These are phyloP conservation scores for Aporrectodea caliginosa DNA, from an alignment of 1,140 invertebrate species.

Conservation along the genomic window DNA sequence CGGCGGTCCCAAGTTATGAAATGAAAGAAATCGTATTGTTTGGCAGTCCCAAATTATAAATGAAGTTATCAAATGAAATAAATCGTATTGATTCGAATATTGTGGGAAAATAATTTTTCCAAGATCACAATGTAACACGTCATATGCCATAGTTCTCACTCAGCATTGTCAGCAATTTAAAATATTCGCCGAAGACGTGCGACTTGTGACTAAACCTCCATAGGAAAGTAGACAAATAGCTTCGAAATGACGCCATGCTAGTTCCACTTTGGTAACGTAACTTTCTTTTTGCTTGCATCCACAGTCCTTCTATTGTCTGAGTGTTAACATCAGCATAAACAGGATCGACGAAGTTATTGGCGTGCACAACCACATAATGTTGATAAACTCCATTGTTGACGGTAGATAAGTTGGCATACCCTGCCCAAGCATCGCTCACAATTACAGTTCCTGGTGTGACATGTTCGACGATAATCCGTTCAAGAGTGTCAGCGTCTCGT, in stretches of 20 bases:
- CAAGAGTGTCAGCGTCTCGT: neutral
- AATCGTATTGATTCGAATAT: no score
- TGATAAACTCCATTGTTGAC: conserved; percentile 5
- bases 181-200: neutral
- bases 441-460: neutral
- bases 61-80: no score
- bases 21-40: no score
- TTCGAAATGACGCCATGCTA: neutral
- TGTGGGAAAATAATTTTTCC: no score
- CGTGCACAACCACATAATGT: neutral
- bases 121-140: no score
- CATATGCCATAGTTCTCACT: no score
- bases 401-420: neutral
- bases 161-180: conserved; percentile 5
- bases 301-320: neutral
- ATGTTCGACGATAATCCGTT: neutral
- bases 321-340: conserved; percentile 3
- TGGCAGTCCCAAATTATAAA: no score
- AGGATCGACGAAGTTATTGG: neutral
- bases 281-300: conserved; percentile 5
- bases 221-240: conserved; percentile 4
- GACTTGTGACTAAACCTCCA: neutral
- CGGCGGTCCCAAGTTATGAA: no score
- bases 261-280: conserved; percentile 10
- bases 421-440: neutral